Conservation (phyloP, 2,888 invertebrate species). For the Metopia argyrocephala region DNA sequence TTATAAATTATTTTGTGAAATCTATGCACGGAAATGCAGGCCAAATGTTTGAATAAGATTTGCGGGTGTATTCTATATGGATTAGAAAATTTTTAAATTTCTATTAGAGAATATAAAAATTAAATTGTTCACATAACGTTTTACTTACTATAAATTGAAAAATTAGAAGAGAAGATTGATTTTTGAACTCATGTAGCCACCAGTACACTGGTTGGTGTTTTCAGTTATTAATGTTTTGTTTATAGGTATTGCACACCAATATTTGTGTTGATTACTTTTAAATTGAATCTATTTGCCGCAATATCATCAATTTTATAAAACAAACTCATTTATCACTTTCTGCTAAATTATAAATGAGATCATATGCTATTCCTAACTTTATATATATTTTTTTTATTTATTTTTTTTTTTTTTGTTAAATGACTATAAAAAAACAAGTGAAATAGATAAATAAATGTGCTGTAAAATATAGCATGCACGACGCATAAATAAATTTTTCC, state of each 20-base stretch:
- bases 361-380: too few relatives aligned
- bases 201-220: not conserved
- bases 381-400: too few relatives aligned
- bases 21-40: constrained; percentile 7
- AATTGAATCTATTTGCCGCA: constrained; percentile 48
- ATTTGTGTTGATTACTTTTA: constrained; percentile 32
- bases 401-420: not conserved
- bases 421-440: not conserved
- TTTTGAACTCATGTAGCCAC: not conserved
- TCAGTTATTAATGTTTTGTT: not conserved
- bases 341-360: constrained; percentile 16
- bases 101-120: too few relatives aligned
- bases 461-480: too few relatives aligned
- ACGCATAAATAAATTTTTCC: not conserved
- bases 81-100: too few relatives aligned
- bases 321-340: constrained; percentile 46
- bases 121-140: too few relatives aligned
- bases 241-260: not conserved
- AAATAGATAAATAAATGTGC: constrained; percentile 7
- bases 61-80: not conserved
- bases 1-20: constrained; percentile 1
- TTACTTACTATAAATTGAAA: too few relatives aligned
- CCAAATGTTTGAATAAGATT: not conserved
- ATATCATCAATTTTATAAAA: constrained; percentile 52
- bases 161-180: too few relatives aligned